Conservation (phyloP, 2,797 vertebrate genomes). For the Darevskia mixta region DNA sequence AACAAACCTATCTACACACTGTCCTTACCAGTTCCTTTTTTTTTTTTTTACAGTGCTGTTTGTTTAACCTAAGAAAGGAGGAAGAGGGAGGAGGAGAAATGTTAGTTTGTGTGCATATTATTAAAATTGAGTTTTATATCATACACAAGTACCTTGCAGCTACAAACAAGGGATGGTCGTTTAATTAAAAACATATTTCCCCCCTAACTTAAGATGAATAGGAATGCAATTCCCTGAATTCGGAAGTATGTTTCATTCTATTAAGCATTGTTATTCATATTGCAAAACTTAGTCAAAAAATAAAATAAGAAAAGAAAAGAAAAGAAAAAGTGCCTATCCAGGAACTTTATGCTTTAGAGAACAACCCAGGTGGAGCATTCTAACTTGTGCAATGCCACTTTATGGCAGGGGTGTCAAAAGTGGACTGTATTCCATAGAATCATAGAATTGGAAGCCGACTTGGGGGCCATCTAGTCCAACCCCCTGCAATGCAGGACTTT, state of each 20-base stretch:
- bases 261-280: background rate
- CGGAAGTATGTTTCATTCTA: slow-evolving; percentile 45
- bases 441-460: no score
- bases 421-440: background rate
- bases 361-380: background rate
- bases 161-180: slow-evolving; percentile 68
- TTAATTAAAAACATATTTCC: slow-evolving; percentile 67
- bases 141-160: slow-evolving; percentile 66
- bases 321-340: slow-evolving; percentile 1
- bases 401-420: background rate
- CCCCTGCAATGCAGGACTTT: no score
- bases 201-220: slow-evolving; percentile 58
- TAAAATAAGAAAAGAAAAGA: no score
- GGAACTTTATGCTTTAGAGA: slow-evolving; percentile 9
- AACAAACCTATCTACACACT: slow-evolving; percentile 6
- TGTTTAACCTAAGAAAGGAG: slow-evolving; percentile 50
- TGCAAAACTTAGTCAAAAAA: no score
- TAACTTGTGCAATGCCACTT: no score
- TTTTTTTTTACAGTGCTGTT: slow-evolving; percentile 42
- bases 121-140: slow-evolving; percentile 64
- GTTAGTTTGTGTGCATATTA: slow-evolving; percentile 11
- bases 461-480: no score
- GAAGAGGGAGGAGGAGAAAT: no score
- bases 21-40: background rate
- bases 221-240: slow-evolving; percentile 60